Evolutionary conservation across 2,113 vertebrate genomes (phyloP).

Genomic region (Hippocampus comes): DNA sequence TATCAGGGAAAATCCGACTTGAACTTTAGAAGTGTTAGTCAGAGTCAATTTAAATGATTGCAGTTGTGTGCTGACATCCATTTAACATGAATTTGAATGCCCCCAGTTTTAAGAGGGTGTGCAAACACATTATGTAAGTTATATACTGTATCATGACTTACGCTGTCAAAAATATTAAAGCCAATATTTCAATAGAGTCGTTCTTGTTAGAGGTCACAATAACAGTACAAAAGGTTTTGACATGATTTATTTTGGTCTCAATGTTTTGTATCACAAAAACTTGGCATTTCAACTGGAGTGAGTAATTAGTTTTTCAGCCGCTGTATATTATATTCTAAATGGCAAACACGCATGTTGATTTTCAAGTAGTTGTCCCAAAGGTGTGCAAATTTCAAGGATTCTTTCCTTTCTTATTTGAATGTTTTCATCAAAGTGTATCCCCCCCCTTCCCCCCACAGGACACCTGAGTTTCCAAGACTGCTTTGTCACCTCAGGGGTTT

Average conservation of each 20-base stretch:
- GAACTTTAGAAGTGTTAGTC: no score
- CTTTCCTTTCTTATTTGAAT: slow-evolving; percentile 2
- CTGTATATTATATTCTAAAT: no score
- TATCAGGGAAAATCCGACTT: no score
- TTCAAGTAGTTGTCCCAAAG: slow-evolving; percentile 23
- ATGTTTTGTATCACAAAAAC: no score
- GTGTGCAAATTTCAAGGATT: slow-evolving; percentile 21
- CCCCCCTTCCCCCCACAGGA: slow-evolving; percentile 64
- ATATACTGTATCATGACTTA: background rate
- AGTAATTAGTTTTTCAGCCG: no score
- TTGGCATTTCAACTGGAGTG: no score
- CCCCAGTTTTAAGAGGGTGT: background rate
- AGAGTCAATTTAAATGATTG: no score
- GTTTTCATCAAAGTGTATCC: background rate
- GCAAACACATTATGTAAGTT: background rate
- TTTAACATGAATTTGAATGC: no score
- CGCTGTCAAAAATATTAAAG: background rate
- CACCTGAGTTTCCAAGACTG: slow-evolving; percentile 96
- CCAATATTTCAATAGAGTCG: background rate
- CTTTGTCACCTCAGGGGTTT: slow-evolving; percentile 93
- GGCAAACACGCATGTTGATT: background rate
- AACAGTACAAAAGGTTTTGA: no score
- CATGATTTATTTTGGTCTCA: no score
- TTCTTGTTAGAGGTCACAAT: no score
- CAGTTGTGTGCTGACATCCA: no score